Base-by-base conservation (phyloP, 1,140 invertebrate genomes). In the Drosophila paulistorum region DNA sequence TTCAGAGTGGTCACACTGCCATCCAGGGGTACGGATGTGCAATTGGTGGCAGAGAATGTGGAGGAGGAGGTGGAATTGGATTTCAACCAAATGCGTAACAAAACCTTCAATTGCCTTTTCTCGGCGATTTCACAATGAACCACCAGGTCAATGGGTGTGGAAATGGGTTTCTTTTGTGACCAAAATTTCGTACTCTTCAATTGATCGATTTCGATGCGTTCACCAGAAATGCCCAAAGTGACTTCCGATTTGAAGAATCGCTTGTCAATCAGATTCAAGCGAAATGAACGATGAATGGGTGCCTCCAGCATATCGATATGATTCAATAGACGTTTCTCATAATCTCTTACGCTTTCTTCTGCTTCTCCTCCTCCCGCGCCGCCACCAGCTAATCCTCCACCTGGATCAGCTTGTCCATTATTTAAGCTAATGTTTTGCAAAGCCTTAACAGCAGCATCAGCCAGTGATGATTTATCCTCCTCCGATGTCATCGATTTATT, bases 121-220 rank as follows among this genome's bases (percentile, higher is more conserved):
- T 96, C 63, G 93, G 95, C 93, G 59, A 97, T 93, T 92, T 98
- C 96, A 93, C 97, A 98, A 93, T 95, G 96, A 0, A 96, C 97
- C 70, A 98, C 95, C 48, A 94, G 94, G 77, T 98, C 97, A 81
- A 98, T 97, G 77, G 96, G 95, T 92, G 97, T 96, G 23, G 79
- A 87, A 0, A 90, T 75, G 4, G 84, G 77, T 71, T 94, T 94
- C 90, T 94, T 94, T 79, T 94, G 95, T 77, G 93, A 93, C 94
- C 95, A 96, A 90, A 96, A 95, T 77, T 95, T 94, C 55, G 95
- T 94, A 90, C 94, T 95, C 93, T 94, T 94, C 82, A 93, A 93
- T 83, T 95, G 94, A 92, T 97, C 96, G 59, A 98, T 97, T 93
- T 98, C 97, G 65, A 98, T 95, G 91, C 97, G 97, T 79, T 98